A percentile compares a stretch with the other conserved stretches of the same genome.
Conservation (phyloP, 1,140 invertebrate species). For the Probaryconus sp. region DNA sequence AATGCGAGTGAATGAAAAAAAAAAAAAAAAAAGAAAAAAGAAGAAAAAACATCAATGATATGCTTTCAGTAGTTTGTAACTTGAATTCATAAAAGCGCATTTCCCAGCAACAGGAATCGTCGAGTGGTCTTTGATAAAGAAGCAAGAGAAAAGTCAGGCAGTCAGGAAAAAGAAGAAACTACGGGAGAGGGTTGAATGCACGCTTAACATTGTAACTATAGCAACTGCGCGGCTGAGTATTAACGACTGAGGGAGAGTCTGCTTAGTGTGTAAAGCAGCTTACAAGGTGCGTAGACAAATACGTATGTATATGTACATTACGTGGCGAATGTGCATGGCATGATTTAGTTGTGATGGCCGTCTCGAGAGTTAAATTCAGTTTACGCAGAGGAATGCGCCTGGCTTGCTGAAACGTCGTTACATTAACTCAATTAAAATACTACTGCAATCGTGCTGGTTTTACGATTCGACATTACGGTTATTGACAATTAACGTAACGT, state of each 20-base stretch:
- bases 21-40: slow-evolving; percentile 6
- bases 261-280: slow-evolving; percentile 10
- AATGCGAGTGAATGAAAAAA: background rate
- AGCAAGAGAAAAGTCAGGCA: slow-evolving; percentile 15
- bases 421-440: no score
- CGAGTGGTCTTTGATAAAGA: slow-evolving; percentile 16
- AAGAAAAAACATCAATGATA: slow-evolving; percentile 13
- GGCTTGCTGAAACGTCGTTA: no score
- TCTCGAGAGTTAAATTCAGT: slow-evolving; percentile 12
- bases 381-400: background rate
- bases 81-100: slow-evolving; percentile 31
- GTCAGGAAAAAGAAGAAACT: slow-evolving; percentile 15
- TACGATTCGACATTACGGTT: no score
- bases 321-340: slow-evolving; percentile 2
- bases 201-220: slow-evolving; percentile 41
- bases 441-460: no score
- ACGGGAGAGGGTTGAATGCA: slow-evolving; percentile 27
- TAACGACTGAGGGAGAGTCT: slow-evolving; percentile 13
- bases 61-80: slow-evolving; percentile 8
- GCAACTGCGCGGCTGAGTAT: slow-evolving; percentile 11
- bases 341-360: background rate
- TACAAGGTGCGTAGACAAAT: slow-evolving; percentile 9
- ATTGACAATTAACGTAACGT: no score
- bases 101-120: slow-evolving; percentile 15
- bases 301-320: slow-evolving; percentile 15